Conservation (phyloP, 2,888 invertebrate species). For the Drosophila seclusa region DNA sequence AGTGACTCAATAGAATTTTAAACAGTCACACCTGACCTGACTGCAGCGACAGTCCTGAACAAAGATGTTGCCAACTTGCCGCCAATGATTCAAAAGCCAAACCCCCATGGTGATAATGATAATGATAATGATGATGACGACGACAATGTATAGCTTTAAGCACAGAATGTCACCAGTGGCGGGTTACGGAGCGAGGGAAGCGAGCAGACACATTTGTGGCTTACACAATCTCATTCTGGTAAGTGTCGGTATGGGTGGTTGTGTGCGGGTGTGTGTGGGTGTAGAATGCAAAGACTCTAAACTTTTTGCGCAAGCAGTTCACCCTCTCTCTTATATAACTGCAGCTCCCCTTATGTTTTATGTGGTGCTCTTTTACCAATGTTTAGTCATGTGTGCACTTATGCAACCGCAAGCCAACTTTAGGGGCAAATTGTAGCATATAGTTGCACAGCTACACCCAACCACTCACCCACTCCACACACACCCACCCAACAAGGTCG, state of each 20-base stretch:
- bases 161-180: conserved; percentile 28
- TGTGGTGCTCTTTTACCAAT: conserved; percentile 32
- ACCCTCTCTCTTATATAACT: neutral
- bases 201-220: conserved; percentile 19
- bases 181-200: neutral
- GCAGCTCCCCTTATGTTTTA: conserved; percentile 36
- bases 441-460: conserved; percentile 17
- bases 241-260: neutral
- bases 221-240: neutral
- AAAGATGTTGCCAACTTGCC: conserved; percentile 43
- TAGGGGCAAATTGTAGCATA: conserved; percentile 40
- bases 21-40: conserved; percentile 51
- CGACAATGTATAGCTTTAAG: conserved; percentile 39
- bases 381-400: conserved; percentile 24
- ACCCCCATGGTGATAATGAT: conserved; percentile 33
- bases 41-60: conserved; percentile 10
- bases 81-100: conserved; percentile 48
- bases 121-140: conserved; percentile 7
- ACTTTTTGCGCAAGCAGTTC: conserved; percentile 29
- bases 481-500: neutral
- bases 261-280: conserved; percentile 7
- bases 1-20: conserved; percentile 67
- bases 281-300: conserved; percentile 45
- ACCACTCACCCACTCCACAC: neutral
- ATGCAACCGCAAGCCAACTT: conserved; percentile 52